phyloP scores from a whole-genome alignment of 2,888 invertebrate genomes.

The Chouioia cunea region DNA sequence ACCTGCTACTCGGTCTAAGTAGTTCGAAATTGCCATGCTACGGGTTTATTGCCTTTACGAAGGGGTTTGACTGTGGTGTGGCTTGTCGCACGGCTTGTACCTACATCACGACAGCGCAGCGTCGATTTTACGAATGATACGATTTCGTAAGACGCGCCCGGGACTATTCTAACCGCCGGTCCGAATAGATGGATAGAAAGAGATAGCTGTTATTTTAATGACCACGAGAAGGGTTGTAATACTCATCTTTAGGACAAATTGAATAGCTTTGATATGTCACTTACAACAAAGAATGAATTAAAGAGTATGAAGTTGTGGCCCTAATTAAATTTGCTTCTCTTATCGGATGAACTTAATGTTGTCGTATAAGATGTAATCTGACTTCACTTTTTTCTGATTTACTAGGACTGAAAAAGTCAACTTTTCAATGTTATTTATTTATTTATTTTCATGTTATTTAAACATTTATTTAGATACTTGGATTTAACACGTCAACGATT shows the following conservation, averaged over 20 bases:
- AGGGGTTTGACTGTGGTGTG: background rate
- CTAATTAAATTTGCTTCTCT: too few species aligned
- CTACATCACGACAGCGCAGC: constrained; percentile 30
- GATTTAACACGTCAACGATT: too few species aligned
- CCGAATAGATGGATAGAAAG: too few species aligned
- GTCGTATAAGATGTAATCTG: too few species aligned
- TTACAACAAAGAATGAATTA: too few species aligned
- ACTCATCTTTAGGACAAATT: constrained; percentile 31
- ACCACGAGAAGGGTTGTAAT: constrained; percentile 12
- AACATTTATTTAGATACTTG: too few species aligned
- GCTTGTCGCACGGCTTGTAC: background rate
- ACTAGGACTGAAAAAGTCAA: too few species aligned
- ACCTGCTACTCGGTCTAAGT: constrained; percentile 38
- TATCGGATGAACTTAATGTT: too few species aligned
- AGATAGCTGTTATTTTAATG: constrained; percentile 10
- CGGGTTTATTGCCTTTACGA: constrained; percentile 30
- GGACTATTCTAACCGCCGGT: constrained; percentile 17
- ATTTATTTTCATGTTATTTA: too few species aligned
- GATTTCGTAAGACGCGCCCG: constrained; percentile 10
- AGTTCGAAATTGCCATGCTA: constrained; percentile 32
- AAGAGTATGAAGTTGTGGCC: too few species aligned
- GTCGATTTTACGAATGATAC: constrained; percentile 41
- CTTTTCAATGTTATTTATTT: too few species aligned
- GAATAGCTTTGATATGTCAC: constrained; percentile 7
- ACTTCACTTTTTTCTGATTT: too few species aligned